Percentiles rank a stretch among this genome's conserved stretches.
Conservation (phyloP, 2,888 invertebrate genomes). For the Cordilura impudica region DNA sequence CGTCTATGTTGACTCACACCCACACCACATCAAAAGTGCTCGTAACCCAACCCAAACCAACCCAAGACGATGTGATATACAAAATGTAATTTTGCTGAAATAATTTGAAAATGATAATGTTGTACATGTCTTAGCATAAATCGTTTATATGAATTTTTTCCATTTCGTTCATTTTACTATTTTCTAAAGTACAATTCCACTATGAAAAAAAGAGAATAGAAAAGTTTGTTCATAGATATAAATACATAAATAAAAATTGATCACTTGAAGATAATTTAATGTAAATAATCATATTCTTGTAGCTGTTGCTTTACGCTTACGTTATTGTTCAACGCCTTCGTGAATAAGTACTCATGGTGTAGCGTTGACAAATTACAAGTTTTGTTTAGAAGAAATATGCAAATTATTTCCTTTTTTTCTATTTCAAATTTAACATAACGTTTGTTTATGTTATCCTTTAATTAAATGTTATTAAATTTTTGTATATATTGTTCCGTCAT, state of each 20-base stretch:
- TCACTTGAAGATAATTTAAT: constrained; percentile 53
- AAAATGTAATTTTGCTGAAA: constrained; percentile 45
- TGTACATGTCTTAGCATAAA: constrained; percentile 59
- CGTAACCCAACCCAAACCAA: constrained; percentile 2
- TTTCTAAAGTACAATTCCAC: not conserved
- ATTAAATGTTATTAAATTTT: not conserved
- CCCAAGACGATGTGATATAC: not conserved
- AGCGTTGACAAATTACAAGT: not conserved
- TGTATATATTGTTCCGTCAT: not conserved
- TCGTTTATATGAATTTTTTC: not conserved
- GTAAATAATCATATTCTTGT: constrained; percentile 3
- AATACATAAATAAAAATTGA: constrained; percentile 59
- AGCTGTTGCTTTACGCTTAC: not conserved
- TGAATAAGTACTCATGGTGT: constrained; percentile 2
- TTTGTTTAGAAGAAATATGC: not conserved
- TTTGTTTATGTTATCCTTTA: not conserved
- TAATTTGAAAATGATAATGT: constrained; percentile 47
- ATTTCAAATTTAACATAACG: not conserved
- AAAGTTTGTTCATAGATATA: constrained; percentile 19
- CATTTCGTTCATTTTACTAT: not conserved
- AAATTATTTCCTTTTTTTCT: constrained; percentile 10
- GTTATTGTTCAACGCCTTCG: not conserved
- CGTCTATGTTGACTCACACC: constrained; percentile 1
- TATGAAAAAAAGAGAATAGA: not conserved
- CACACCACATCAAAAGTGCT: not conserved